phyloP scores from a whole-genome alignment of 2,113 vertebrate genomes.

The Apodemus sylvaticus region DNA sequence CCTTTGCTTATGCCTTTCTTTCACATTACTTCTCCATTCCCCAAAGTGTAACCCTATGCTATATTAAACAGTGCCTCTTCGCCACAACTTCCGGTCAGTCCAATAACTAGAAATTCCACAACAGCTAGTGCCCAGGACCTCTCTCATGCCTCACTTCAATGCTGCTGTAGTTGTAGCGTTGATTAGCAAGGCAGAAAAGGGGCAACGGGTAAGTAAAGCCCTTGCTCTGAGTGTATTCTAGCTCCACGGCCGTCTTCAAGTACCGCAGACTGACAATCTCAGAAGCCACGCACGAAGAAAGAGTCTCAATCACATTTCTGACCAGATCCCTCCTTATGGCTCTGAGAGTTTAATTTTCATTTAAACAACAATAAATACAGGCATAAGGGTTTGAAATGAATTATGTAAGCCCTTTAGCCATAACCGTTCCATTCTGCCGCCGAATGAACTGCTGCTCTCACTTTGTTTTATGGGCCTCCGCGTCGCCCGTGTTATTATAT shows the following conservation, averaged over 20 bases:
- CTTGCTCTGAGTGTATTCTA: not conserved
- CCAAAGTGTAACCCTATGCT: not conserved
- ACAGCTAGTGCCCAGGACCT: accelerated
- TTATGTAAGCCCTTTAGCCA: constrained; percentile 86
- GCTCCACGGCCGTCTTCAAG: constrained; percentile 40
- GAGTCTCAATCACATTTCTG: constrained; percentile 59
- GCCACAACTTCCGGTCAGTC: not conserved
- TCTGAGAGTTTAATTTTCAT: constrained; percentile 86
- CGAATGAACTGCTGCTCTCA: constrained; percentile 87
- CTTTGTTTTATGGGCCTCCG: constrained; percentile 87
- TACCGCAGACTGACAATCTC: not conserved
- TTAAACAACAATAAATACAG: constrained; percentile 87
- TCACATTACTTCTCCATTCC: not conserved
- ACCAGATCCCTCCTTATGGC: constrained; percentile 84
- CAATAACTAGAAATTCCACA: not conserved
- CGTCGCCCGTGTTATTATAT: constrained; percentile 85
- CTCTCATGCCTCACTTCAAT: not conserved
- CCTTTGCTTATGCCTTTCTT: not conserved
- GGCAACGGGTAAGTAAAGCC: not conserved
- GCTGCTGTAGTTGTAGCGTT: not conserved
- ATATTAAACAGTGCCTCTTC: constrained; percentile 1
- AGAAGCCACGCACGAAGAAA: constrained; percentile 63
- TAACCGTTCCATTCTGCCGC: constrained; percentile 84
- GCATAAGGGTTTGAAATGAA: constrained; percentile 86
- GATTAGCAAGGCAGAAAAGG: not conserved